Percentiles rank a stretch among this genome's conserved stretches.
These are phyloP conservation scores for Vicugna pacos DNA, from an alignment of 2,113 vertebrate genomes.

Conservation along the genomic window DNA sequence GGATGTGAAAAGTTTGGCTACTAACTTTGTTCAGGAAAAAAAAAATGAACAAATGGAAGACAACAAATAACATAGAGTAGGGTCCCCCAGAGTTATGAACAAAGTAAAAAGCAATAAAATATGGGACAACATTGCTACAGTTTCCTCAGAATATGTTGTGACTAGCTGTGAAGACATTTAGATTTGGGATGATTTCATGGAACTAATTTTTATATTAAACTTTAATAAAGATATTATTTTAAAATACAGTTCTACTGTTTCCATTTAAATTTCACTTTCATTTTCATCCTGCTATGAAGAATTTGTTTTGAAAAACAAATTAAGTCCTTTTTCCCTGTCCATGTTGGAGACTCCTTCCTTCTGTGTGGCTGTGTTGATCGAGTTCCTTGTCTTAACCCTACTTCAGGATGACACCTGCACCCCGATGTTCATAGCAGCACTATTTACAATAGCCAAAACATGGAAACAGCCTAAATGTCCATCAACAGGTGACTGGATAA, in stretches of 20 bases:
- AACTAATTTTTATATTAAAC: not conserved
- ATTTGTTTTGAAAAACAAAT: not conserved
- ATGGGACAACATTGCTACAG: not conserved
- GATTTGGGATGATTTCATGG: not conserved
- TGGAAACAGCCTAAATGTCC: too few species aligned
- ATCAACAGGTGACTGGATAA: too few species aligned
- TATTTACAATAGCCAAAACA: too few species aligned
- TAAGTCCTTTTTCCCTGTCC: not conserved
- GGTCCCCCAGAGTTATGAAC: not conserved
- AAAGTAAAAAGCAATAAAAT: not conserved
- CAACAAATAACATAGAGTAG: not conserved
- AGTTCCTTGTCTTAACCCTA: too few species aligned
- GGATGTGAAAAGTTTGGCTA: not conserved
- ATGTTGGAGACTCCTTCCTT: too few species aligned
- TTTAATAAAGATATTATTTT: slow-evolving; percentile 4
- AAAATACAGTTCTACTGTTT: not conserved
- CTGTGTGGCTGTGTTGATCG: not conserved
- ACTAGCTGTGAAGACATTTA: not conserved
- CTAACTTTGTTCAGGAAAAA: not conserved
- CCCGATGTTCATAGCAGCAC: too few species aligned
- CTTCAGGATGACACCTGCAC: too few species aligned
- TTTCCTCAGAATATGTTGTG: not conserved
- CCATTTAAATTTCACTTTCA: not conserved
- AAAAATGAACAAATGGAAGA: too few species aligned
- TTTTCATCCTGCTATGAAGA: not conserved